Conservation (phyloP, 2,888 invertebrate species). For the Agonopterix arenella region DNA sequence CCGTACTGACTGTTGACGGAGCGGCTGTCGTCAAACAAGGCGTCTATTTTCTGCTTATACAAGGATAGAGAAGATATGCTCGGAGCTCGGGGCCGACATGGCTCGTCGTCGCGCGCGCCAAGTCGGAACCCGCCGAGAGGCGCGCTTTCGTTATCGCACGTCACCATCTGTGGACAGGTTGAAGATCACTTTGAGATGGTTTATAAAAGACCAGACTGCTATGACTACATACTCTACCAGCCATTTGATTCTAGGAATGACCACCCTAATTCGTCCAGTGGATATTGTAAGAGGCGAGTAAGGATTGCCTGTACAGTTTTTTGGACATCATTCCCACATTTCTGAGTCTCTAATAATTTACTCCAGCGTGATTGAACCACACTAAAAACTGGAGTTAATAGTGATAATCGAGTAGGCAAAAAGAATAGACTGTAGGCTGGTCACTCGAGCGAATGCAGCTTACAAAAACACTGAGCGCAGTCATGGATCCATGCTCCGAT, state of each 20-base stretch:
- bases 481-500: neutral
- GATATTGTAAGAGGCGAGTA: no score
- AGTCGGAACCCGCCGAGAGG: slow-evolving; percentile 62
- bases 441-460: neutral
- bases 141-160: slow-evolving; percentile 58
- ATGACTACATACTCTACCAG: neutral
- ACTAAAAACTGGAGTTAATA: no score
- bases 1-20: slow-evolving; percentile 71
- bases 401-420: no score
- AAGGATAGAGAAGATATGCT: slow-evolving; percentile 78
- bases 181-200: neutral
- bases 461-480: slow-evolving; percentile 2
- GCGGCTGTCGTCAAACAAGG: slow-evolving; percentile 86
- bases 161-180: slow-evolving; percentile 56
- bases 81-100: slow-evolving; percentile 53
- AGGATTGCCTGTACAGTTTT: no score
- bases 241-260: neutral
- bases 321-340: no score
- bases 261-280: no score
- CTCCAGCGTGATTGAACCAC: no score
- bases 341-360: no score
- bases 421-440: neutral
- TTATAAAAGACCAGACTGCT: no score
- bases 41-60: slow-evolving; percentile 91
- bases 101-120: slow-evolving; percentile 55